These are phyloP conservation scores for Troides aeacus DNA, from an alignment of 2,888 invertebrate species.

Conservation along the genomic window DNA sequence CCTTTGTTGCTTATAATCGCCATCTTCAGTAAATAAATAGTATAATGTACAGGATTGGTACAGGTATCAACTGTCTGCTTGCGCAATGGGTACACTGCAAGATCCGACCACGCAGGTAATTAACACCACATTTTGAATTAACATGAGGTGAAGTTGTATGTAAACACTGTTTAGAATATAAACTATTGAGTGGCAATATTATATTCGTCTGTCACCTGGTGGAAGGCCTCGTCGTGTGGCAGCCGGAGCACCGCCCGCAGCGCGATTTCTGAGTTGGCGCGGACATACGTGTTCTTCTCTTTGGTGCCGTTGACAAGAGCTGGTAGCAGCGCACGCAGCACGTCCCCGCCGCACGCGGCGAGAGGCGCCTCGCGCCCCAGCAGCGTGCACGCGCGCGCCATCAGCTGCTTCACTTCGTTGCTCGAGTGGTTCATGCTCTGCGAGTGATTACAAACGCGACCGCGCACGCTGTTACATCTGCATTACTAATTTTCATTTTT, in stretches of 20 bases:
- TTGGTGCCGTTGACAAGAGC: conserved; percentile 98
- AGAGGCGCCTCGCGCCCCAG: conserved; percentile 69
- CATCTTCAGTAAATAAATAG: no score
- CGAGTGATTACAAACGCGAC: conserved; percentile 24
- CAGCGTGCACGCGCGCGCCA: conserved; percentile 85
- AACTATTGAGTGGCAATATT: no score
- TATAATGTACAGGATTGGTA: no score
- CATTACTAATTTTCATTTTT: no score
- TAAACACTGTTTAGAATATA: no score
- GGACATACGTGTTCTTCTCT: conserved; percentile 97
- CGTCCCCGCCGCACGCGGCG: conserved; percentile 48
- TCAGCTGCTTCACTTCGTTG: conserved; percentile 96
- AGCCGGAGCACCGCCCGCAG: conserved; percentile 91
- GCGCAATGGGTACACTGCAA: no score
- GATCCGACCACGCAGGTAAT: no score
- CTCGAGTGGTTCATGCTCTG: conserved; percentile 95
- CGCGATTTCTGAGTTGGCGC: conserved; percentile 95
- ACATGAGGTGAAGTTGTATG: no score
- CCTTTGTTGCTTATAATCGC: no score
- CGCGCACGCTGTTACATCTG: no score
- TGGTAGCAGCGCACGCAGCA: conserved; percentile 89
- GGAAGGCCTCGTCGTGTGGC: conserved; percentile 85
- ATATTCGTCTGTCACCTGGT: conserved; percentile 76
- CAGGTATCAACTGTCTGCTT: no score
- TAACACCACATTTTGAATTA: no score